Percentiles rank a stretch among this genome's conserved stretches.
Conservation (phyloP, 1,140 invertebrate species). For the Dinothrombium tinctorium region DNA sequence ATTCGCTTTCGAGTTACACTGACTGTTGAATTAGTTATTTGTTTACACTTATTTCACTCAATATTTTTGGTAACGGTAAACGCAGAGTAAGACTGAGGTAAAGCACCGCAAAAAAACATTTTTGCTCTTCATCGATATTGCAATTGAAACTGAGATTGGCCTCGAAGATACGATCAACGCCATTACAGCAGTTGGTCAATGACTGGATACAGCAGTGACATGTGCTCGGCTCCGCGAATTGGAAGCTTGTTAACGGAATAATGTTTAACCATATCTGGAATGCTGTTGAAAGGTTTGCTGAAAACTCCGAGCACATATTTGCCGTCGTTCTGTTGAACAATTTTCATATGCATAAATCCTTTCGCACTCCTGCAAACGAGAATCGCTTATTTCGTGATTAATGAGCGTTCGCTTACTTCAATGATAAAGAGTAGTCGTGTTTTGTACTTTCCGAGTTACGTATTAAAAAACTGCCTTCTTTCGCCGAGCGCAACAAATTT, state of each 20-base stretch:
- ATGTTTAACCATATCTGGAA: conserved; percentile 76
- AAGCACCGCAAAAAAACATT: too few relatives aligned
- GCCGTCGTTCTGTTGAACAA: conserved; percentile 26
- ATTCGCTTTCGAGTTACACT: too few relatives aligned
- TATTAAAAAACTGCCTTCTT: conserved; percentile 75
- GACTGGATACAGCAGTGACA: conserved; percentile 67
- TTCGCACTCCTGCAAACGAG: conserved; percentile 44
- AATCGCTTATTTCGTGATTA: background rate
- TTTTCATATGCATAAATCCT: conserved; percentile 86
- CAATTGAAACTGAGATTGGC: too few relatives aligned
- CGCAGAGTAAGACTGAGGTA: too few relatives aligned
- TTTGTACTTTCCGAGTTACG: conserved; percentile 74
- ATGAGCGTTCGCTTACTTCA: conserved; percentile 45
- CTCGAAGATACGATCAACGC: too few relatives aligned
- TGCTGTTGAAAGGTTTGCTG: conserved; percentile 61
- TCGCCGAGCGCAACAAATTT: conserved; percentile 45
- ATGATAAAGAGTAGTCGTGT: conserved; percentile 71
- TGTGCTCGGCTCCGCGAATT: conserved; percentile 77
- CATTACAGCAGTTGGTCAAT: conserved; percentile 52
- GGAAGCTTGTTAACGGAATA: conserved; percentile 74
- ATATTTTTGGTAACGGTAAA: too few relatives aligned
- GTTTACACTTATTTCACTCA: too few relatives aligned
- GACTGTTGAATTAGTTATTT: too few relatives aligned
- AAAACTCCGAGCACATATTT: conserved; percentile 69
- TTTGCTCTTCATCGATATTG: too few relatives aligned